phyloP scores from a whole-genome alignment of 2,888 invertebrate species.

The Ectropis crepuscularia region DNA sequence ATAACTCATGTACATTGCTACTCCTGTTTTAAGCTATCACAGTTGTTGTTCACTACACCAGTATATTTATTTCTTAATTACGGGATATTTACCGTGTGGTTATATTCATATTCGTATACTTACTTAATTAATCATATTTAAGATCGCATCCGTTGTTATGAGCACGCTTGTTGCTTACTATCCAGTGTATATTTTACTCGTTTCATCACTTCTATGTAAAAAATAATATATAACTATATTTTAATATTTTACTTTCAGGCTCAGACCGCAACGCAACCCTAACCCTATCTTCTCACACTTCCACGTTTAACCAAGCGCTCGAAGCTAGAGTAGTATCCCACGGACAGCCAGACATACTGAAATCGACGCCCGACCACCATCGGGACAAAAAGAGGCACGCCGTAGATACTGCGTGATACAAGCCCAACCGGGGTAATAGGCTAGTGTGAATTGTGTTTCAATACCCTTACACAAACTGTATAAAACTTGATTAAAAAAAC shows the following conservation, averaged over 20 bases:
- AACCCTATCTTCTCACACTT: constrained; percentile 72
- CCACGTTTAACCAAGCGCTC: constrained; percentile 63
- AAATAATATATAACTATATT: too few species aligned
- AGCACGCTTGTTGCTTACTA: too few species aligned
- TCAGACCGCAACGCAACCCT: constrained; percentile 72
- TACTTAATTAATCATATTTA: too few species aligned
- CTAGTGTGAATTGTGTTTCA: constrained; percentile 3
- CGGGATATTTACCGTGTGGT: too few species aligned
- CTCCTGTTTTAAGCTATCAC: too few species aligned
- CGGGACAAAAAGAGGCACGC: constrained; percentile 75
- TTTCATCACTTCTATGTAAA: too few species aligned
- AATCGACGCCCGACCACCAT: constrained; percentile 94
- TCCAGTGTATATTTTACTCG: too few species aligned
- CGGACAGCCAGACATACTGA: constrained; percentile 92
- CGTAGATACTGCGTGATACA: constrained; percentile 76
- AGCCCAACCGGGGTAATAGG: constrained; percentile 11
- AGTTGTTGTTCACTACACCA: too few species aligned
- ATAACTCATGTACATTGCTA: too few species aligned
- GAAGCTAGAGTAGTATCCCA: constrained; percentile 68
- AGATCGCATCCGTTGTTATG: too few species aligned
- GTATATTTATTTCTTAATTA: too few species aligned
- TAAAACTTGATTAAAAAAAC: neutral
- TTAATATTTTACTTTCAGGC: constrained; percentile 27
- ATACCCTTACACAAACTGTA: neutral
- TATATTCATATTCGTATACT: too few species aligned